These are phyloP conservation scores for Marmota flaviventris DNA, from an alignment of 2,113 vertebrate genomes.

Conservation along the genomic window DNA sequence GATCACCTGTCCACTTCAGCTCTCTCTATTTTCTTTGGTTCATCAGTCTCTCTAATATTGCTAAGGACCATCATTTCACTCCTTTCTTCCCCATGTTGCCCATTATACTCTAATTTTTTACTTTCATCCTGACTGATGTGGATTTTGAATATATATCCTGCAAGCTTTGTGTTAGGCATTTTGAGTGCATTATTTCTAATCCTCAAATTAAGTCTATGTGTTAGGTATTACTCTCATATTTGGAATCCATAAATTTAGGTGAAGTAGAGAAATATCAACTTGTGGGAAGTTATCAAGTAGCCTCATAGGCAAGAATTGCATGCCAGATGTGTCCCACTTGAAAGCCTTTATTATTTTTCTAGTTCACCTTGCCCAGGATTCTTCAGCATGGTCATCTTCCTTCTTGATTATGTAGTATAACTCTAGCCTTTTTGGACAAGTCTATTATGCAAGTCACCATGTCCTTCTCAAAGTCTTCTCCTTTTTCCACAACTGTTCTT, in stretches of 20 bases:
- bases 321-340: neutral
- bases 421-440: neutral
- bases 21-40: neutral
- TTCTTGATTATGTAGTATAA: neutral
- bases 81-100: neutral
- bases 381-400: neutral
- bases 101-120: neutral
- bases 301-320: neutral
- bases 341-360: neutral
- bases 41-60: neutral
- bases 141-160: neutral
- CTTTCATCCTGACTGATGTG: neutral
- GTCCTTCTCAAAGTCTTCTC: neutral
- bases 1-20: neutral
- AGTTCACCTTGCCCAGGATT: neutral
- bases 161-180: neutral
- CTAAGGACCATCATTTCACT: slow-evolving; percentile 7
- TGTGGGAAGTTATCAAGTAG: neutral
- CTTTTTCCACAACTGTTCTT: neutral
- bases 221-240: neutral
- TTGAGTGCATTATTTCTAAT: neutral
- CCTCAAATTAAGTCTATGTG: neutral
- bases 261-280: neutral
- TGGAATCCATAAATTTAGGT: neutral
- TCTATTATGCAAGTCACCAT: neutral